These are phyloP conservation scores for Orestias chungarensis DNA, from an alignment of 2,797 vertebrate species.

Conservation along the genomic window DNA sequence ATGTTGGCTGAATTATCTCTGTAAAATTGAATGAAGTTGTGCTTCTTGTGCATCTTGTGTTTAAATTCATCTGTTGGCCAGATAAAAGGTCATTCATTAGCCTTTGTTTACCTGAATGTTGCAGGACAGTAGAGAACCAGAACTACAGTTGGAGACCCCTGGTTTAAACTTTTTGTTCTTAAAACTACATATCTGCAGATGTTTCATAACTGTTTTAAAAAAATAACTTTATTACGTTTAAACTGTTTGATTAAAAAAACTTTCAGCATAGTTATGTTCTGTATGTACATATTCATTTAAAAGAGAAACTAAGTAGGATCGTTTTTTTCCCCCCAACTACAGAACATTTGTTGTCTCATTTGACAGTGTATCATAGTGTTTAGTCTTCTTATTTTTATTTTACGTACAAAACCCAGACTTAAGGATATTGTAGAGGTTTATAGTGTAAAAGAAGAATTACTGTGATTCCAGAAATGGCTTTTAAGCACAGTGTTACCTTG, in stretches of 20 bases:
- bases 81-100: background rate
- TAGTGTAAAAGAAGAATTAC: background rate
- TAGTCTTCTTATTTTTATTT: background rate
- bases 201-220: too few relatives aligned
- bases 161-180: background rate
- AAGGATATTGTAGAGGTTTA: background rate
- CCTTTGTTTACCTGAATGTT: background rate
- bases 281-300: background rate
- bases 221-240: too few relatives aligned
- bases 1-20: too few relatives aligned
- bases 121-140: too few relatives aligned
- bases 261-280: too few relatives aligned
- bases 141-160: background rate
- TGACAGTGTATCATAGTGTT: background rate
- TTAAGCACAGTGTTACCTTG: background rate
- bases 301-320: too few relatives aligned
- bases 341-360: background rate
- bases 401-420: background rate
- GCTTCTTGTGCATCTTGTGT: too few relatives aligned
- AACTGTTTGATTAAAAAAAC: too few relatives aligned
- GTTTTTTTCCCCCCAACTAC: background rate
- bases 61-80: too few relatives aligned
- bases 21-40: too few relatives aligned
- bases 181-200: too few relatives aligned
- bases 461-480: background rate